These are phyloP conservation scores for Tetramorium parvispinum DNA, from an alignment of 1,140 invertebrate genomes.

Conservation along the genomic window DNA sequence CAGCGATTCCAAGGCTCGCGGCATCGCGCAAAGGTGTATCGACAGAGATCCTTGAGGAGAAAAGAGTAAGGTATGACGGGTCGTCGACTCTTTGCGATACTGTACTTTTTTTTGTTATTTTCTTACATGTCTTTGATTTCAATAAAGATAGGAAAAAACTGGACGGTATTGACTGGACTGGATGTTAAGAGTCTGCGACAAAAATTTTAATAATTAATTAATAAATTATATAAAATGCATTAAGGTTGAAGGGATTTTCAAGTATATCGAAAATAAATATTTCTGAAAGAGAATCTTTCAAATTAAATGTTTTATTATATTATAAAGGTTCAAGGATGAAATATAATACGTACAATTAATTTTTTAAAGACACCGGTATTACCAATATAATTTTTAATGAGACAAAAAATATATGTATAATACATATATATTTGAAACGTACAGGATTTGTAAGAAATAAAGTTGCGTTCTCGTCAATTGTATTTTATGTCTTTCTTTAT, in stretches of 20 bases:
- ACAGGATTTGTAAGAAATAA: too few relatives aligned
- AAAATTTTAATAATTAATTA: slow-evolving; percentile 4
- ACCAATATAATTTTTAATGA: too few relatives aligned
- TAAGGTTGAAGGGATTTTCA: background rate
- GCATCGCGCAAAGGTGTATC: slow-evolving; percentile 55
- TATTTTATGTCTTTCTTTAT: too few relatives aligned
- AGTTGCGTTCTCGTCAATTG: too few relatives aligned
- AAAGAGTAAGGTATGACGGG: background rate
- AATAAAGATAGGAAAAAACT: background rate
- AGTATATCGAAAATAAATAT: background rate
- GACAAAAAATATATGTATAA: too few relatives aligned
- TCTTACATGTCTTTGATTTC: background rate
- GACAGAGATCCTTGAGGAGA: background rate
- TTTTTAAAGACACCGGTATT: background rate
- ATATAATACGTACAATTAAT: background rate
- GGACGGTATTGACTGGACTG: background rate
- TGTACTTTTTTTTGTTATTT: background rate
- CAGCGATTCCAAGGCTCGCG: slow-evolving; percentile 48
- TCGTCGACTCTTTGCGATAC: background rate
- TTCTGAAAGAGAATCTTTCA: background rate
- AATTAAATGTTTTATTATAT: background rate
- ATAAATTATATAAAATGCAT: background rate
- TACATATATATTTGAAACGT: too few relatives aligned
- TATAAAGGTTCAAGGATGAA: background rate
- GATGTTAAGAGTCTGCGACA: background rate